Evolutionary conservation across 2,113 vertebrate genomes (phyloP), one percentile per base, ranked within the genome.

Genomic region (Xyliphius kryptos): DNA sequence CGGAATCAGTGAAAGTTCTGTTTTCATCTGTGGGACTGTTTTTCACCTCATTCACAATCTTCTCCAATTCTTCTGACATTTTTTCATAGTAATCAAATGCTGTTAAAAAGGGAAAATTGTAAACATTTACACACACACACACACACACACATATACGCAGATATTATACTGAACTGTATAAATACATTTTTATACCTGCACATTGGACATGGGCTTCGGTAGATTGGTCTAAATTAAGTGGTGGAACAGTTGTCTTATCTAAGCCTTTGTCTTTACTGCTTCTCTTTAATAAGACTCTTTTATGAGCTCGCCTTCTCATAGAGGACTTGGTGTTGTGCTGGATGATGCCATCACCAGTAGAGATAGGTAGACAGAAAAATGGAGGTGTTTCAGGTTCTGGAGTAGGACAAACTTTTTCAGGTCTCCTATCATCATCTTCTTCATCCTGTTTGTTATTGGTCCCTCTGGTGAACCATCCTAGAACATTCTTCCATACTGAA

Each of bases 391-490:
- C 22, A 26, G 1, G 2, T 43, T 44, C 9, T 3, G 38, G 40
- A 44, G 2, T 1, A 37, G n/a, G 1, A 9, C 16, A 1, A 55
- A 15, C 14, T 3, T 13, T 56, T 66, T 41, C 22, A 52, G 9
- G 0, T 70, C 37, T 61, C 61, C 19, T 69, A 20, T 38, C 38
- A 63, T 49, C 26, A 7, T 58, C 2, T 0, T 67, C 76, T 14
- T 89, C 87, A 5, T 81, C 87, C 53, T 83, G 80, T 1, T 92
- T 89, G 36, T 92, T 89, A 0, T 21, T 38, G 9, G 55, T 77
- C 14, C 62, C 88, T 69, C 60, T 84, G 19, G 84, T 66, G 61
- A 96, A 75, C 10, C 90, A 49, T 37, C 71, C 84, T 2, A 91
- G 0, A 2, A 93, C 0, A 0, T 3, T 74, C 76, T 90, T 95